Conservation (phyloP, 1,140 invertebrate species). For the Leptinotarsa lineolata region DNA sequence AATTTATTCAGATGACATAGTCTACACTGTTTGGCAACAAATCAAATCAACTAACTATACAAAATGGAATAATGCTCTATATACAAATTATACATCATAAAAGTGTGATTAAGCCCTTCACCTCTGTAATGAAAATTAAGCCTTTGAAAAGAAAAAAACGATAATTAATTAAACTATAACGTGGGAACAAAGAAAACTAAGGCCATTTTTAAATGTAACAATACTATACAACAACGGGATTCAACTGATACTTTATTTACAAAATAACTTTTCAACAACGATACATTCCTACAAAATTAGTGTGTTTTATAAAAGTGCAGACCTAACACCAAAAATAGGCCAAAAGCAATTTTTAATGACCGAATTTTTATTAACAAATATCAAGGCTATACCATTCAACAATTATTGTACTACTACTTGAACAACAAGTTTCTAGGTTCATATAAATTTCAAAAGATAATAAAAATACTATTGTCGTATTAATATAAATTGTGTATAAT, state of each 20-base stretch:
- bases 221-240: conserved; percentile 39
- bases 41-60: conserved; percentile 16
- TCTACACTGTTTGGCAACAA: conserved; percentile 30
- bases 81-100: conserved; percentile 21
- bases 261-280: conserved; percentile 37
- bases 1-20: conserved; percentile 28
- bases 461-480: conserved; percentile 54
- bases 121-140: neutral
- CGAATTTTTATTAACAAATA: conserved; percentile 38
- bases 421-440: conserved; percentile 45
- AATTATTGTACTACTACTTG: conserved; percentile 50
- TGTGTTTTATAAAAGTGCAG: conserved; percentile 35
- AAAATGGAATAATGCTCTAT: conserved; percentile 13
- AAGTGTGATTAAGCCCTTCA: conserved; percentile 6
- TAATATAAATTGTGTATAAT: conserved; percentile 45
- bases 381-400: conserved; percentile 45
- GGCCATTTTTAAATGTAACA: conserved; percentile 40
- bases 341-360: conserved; percentile 30
- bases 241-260: conserved; percentile 38
- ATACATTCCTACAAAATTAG: conserved; percentile 43
- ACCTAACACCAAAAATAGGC: conserved; percentile 39
- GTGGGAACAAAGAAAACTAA: conserved; percentile 37
- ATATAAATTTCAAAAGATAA: conserved; percentile 49
- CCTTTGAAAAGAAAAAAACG: neutral
- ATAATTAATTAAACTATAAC: neutral